Evolutionary conservation across 2,797 vertebrate species (phyloP), one percentile per base, ranked within the genome.

Genomic region (Brotula barbata): DNA sequence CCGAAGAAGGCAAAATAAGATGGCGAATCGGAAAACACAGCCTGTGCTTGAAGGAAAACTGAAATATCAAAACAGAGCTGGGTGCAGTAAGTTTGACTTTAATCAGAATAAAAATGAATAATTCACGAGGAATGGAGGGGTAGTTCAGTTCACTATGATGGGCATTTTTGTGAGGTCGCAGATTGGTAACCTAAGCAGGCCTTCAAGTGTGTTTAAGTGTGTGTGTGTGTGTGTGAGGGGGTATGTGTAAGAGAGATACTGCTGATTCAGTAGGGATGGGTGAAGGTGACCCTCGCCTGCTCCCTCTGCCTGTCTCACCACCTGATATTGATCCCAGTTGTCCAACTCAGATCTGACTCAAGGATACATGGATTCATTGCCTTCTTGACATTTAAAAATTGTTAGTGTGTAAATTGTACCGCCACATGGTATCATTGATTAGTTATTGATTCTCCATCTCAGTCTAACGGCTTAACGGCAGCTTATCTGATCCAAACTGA

Each of bases 201-300:
- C 77, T 79, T 78, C 20, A 41, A 53, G 60, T 69, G 75, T 70
- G 64, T 64, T 61, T 33, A 47, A 50, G 57, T 55, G 73, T 42
- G 73, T 61, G 75, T 77, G 67, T 64, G 65, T 50, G 72, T 61
- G 59, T 44, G 42, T 47, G 68, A 25, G 40, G 3, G 46, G 7
- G 70, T 70, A 68, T 31, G 53, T 66, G 77, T 23, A 22, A 34
- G 71, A 56, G 64, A 82, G 88, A 89, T 89, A 82, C 67, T 93
- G 91, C 92, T 93, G 92, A 93, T 89, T 92, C 91, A 91, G 89
- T 82, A 73, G 78, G 80, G 86, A 84, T 85, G 78, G 78, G 57
- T 92, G 91, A 93, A 93, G 91, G 92, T 93, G 91, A 93, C 92
- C 90, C 86, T 85, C 58, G 57, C 68, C 80, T 80, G 69, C 82